Conservation (phyloP, 2,797 vertebrate genomes). For the Spea hammondii region DNA sequence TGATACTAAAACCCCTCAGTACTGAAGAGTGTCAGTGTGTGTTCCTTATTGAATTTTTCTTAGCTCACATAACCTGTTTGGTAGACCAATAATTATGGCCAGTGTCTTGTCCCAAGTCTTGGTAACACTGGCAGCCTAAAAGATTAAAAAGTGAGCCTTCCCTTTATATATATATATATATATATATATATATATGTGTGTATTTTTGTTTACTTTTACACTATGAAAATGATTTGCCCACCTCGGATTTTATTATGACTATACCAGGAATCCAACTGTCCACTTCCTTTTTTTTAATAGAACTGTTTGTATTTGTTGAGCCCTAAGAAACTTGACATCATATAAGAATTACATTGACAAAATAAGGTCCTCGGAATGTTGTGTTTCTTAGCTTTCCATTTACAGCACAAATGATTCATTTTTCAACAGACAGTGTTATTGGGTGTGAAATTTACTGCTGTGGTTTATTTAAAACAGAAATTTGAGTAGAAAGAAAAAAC, state of each 20-base stretch:
- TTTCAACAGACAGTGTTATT: constrained; percentile 57
- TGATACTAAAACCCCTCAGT: no score
- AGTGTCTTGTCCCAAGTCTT: not conserved
- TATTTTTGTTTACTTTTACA: not conserved
- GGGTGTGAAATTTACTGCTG: constrained; percentile 54
- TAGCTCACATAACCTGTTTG: not conserved
- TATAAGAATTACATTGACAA: constrained; percentile 54
- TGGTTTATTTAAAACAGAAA: constrained; percentile 54
- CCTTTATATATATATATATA: no score
- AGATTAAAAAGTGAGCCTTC: no score
- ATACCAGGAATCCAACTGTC: constrained; percentile 15
- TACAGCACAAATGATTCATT: constrained; percentile 57
- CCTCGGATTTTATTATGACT: not conserved
- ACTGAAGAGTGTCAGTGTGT: no score
- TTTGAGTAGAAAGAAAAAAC: constrained; percentile 30
- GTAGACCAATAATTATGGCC: not conserved
- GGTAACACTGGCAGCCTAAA: no score
- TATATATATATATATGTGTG: no score
- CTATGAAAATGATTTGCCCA: not conserved
- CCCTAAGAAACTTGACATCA: constrained; percentile 31
- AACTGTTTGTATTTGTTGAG: constrained; percentile 47
- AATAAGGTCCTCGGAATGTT: constrained; percentile 54
- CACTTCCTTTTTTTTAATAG: constrained; percentile 22
- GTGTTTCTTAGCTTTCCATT: constrained; percentile 60
- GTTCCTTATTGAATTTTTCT: not conserved